A percentile compares a stretch with the other conserved stretches of the same genome.
Evolutionary conservation across 2,797 vertebrate genomes (phyloP).

Genomic region (Poeciliopsis turneri): DNA sequence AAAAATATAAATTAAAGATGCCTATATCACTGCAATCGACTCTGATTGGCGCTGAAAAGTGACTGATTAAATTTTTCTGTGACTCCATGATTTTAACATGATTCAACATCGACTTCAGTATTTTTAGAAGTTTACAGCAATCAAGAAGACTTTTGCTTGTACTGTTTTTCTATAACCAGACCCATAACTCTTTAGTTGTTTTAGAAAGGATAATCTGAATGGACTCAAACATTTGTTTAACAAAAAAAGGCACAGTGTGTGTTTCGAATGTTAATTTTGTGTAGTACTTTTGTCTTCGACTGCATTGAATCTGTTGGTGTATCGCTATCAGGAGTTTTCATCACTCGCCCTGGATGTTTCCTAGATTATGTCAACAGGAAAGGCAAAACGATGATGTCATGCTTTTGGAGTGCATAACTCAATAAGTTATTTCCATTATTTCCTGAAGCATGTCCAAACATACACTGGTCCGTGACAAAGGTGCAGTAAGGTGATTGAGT

Average conservation of each 20-base stretch:
- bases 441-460: conserved; percentile 58
- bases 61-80: not conserved
- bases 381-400: conserved; percentile 65
- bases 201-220: conserved; percentile 6
- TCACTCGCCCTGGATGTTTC: conserved; percentile 49
- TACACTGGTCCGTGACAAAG: conserved; percentile 36
- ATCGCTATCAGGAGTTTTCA: conserved; percentile 30
- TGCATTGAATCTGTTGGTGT: conserved; percentile 31
- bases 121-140: not conserved
- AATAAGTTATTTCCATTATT: conserved; percentile 49
- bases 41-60: not conserved
- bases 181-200: not conserved
- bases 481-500: conserved; percentile 15
- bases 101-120: not conserved
- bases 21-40: not conserved
- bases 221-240: not conserved
- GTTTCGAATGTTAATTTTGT: conserved; percentile 3
- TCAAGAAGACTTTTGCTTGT: not conserved
- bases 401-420: conserved; percentile 47
- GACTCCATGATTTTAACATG: not conserved
- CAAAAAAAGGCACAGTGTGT: not conserved
- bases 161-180: not conserved
- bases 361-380: conserved; percentile 65
- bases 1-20: not conserved
- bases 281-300: conserved; percentile 10